Evolutionary conservation across 2,113 vertebrate genomes (phyloP).

Genomic region (Pollachius pollachius): DNA sequence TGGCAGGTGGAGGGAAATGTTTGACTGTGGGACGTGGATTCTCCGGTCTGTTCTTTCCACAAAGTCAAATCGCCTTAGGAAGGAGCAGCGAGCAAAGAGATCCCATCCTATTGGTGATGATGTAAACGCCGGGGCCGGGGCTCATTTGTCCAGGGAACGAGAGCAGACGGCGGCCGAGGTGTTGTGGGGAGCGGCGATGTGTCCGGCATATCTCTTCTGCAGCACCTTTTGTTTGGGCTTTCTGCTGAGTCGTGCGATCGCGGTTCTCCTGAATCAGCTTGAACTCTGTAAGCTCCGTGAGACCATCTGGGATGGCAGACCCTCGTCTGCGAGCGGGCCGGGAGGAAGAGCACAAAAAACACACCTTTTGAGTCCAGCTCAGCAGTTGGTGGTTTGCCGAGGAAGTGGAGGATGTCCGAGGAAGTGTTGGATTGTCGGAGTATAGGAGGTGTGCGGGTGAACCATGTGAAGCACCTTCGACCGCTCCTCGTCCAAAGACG

Average conservation of each 20-base stretch:
- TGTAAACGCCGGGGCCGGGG: no score
- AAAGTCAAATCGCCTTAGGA: no score
- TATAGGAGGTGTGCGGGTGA: not conserved
- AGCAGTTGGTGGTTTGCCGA: constrained; percentile 39
- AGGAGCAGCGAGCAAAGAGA: no score
- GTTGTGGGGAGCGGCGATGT: no score
- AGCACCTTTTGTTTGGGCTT: constrained; percentile 37
- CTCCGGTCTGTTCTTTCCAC: not conserved
- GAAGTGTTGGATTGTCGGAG: no score
- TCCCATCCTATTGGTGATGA: no score
- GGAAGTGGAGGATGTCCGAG: constrained; percentile 29
- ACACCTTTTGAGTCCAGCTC: constrained; percentile 40
- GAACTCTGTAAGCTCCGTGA: constrained; percentile 57
- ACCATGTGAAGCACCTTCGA: constrained; percentile 7
- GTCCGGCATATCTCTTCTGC: no score
- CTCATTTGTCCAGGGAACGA: no score
- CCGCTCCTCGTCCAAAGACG: constrained; percentile 9
- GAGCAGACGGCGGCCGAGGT: no score
- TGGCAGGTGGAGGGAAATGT: no score
- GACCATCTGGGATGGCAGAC: constrained; percentile 65
- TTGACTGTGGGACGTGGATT: no score
- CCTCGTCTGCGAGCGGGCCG: no score
- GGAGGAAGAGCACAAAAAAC: constrained; percentile 23
- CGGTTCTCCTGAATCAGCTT: constrained; percentile 55
- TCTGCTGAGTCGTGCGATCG: constrained; percentile 53